Evolutionary conservation across 2,113 vertebrate genomes (phyloP).

Genomic region (Amia ocellicauda): DNA sequence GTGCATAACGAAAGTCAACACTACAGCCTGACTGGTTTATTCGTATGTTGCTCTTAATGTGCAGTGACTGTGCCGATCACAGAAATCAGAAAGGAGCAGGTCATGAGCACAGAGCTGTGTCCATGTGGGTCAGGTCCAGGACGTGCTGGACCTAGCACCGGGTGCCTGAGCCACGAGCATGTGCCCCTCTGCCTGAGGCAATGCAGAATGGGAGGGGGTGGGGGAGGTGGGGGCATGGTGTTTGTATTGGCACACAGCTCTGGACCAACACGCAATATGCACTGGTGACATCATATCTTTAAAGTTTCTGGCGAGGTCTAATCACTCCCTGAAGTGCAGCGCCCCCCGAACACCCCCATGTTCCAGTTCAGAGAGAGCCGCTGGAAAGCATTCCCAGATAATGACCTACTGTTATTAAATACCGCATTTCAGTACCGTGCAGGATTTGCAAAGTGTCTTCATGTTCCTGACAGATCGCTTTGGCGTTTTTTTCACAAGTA

Average conservation of each 20-base stretch:
- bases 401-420: too few relatives aligned
- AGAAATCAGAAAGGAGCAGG: too few relatives aligned
- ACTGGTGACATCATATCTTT: slow-evolving; percentile 43
- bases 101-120: too few relatives aligned
- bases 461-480: too few relatives aligned
- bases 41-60: too few relatives aligned
- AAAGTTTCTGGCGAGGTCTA: slow-evolving; percentile 36
- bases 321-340: slow-evolving; percentile 24
- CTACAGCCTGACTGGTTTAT: too few relatives aligned
- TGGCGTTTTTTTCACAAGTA: too few relatives aligned
- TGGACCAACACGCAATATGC: slow-evolving; percentile 26
- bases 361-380: slow-evolving; percentile 27
- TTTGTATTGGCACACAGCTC: slow-evolving; percentile 31
- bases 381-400: slow-evolving; percentile 22
- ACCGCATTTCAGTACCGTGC: too few relatives aligned
- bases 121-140: too few relatives aligned
- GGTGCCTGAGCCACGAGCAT: neutral
- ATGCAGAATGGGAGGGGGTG: neutral
- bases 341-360: slow-evolving; percentile 8
- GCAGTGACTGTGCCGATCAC: too few relatives aligned
- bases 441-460: too few relatives aligned
- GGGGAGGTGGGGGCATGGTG: slow-evolving; percentile 15
- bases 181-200: neutral
- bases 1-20: too few relatives aligned
- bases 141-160: neutral